Percentiles rank a stretch among this genome's conserved stretches.
Evolutionary conservation across 2,113 vertebrate species (phyloP).

Genomic region (Camelus dromedarius): DNA sequence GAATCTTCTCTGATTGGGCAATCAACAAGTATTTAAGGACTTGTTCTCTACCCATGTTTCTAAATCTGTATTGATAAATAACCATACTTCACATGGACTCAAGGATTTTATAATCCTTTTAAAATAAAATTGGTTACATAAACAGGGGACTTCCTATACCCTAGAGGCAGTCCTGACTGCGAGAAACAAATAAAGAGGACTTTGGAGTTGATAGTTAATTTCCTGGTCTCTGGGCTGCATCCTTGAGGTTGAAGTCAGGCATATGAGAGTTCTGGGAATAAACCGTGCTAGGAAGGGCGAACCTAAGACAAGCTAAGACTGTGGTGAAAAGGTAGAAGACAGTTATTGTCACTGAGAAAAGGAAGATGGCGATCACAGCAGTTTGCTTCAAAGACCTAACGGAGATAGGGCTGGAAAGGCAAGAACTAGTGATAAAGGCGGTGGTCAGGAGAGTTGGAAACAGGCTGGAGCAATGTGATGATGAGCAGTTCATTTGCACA

Average conservation of each 20-base stretch:
- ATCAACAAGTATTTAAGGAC: neutral
- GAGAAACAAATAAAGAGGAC: neutral
- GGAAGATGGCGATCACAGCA: neutral
- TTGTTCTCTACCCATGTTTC: neutral
- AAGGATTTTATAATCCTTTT: neutral
- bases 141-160: accelerated
- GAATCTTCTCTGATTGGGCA: neutral
- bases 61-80: neutral
- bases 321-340: neutral
- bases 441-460: neutral
- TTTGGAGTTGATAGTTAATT: neutral
- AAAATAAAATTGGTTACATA: neutral
- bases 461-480: neutral
- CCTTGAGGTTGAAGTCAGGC: neutral
- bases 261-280: neutral
- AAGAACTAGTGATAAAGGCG: neutral
- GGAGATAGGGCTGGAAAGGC: neutral
- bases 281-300: neutral
- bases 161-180: neutral
- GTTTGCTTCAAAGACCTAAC: neutral
- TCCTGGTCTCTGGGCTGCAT: neutral
- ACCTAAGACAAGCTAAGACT: neutral
- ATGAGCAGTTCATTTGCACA: neutral
- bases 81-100: neutral
- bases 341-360: neutral